These are phyloP conservation scores for Lymantria monacha DNA, from an alignment of 2,888 invertebrate genomes.

Conservation along the genomic window DNA sequence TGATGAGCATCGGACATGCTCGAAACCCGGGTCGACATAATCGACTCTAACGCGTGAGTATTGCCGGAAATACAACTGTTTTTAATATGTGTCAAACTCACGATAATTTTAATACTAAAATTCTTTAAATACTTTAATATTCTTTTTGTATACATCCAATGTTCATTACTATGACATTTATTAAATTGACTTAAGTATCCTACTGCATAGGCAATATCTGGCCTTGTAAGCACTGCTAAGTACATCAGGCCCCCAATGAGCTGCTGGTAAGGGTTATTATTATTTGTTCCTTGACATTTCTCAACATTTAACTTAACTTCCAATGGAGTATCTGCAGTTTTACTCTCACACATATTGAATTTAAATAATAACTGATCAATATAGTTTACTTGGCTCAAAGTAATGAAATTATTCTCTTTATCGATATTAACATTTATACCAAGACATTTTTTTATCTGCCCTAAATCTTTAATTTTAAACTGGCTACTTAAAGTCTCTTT, in stretches of 20 bases:
- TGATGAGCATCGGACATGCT: no score
- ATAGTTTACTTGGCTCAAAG: not conserved
- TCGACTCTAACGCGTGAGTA: no score
- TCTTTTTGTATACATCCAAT: slow-evolving; percentile 18
- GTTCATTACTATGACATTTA: slow-evolving; percentile 1
- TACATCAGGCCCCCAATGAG: not conserved
- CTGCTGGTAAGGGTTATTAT: not conserved
- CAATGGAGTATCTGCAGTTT: not conserved
- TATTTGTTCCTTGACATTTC: not conserved
- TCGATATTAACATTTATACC: not conserved
- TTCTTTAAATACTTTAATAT: slow-evolving; percentile 1
- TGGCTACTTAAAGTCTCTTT: not conserved
- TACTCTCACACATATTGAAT: not conserved
- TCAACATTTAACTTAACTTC: not conserved
- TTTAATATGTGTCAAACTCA: no score
- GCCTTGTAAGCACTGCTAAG: not conserved
- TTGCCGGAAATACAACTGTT: no score
- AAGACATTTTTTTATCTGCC: not conserved
- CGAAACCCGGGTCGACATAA: no score
- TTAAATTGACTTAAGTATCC: not conserved
- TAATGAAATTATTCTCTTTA: not conserved
- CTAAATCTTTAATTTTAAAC: not conserved
- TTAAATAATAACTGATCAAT: not conserved
- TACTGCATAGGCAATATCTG: not conserved
- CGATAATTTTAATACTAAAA: no score